phyloP scores from a whole-genome alignment of 1,140 invertebrate species.

The Bombus turneri region DNA sequence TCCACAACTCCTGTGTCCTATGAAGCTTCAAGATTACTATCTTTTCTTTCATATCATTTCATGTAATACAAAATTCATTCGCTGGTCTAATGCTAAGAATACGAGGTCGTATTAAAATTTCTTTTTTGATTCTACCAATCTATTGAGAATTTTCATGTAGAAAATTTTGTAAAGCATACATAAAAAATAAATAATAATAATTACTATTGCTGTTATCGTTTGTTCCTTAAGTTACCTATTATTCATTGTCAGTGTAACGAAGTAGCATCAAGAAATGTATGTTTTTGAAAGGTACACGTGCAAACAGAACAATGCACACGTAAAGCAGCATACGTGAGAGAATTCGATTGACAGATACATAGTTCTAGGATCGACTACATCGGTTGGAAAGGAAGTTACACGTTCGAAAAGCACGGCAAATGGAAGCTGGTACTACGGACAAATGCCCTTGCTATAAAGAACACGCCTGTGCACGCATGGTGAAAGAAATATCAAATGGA shows the following conservation, averaged over 20 bases:
- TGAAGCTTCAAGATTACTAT: too few species aligned
- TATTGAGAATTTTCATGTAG: too few species aligned
- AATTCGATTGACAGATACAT: slow-evolving; percentile 46
- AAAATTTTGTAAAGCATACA: too few species aligned
- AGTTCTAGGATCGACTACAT: slow-evolving; percentile 29
- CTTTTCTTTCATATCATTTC: too few species aligned
- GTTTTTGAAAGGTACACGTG: neutral
- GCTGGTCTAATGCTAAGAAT: too few species aligned
- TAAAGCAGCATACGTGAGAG: slow-evolving; percentile 38
- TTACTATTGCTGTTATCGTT: too few species aligned
- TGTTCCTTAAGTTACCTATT: too few species aligned
- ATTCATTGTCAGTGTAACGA: neutral
- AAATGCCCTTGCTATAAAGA: slow-evolving; percentile 38
- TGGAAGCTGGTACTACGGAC: slow-evolving; percentile 35
- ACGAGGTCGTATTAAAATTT: too few species aligned
- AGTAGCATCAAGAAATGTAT: neutral
- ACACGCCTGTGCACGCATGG: slow-evolving; percentile 54
- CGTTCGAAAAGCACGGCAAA: slow-evolving; percentile 45
- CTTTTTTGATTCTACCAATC: too few species aligned
- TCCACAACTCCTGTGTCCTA: too few species aligned
- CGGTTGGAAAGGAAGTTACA: slow-evolving; percentile 38
- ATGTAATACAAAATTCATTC: too few species aligned
- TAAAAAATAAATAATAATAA: too few species aligned
- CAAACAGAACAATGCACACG: neutral
- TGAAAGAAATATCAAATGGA: slow-evolving; percentile 72